Base-by-base conservation (phyloP, 2,113 vertebrate genomes). In the Lepisosteus oculatus region DNA sequence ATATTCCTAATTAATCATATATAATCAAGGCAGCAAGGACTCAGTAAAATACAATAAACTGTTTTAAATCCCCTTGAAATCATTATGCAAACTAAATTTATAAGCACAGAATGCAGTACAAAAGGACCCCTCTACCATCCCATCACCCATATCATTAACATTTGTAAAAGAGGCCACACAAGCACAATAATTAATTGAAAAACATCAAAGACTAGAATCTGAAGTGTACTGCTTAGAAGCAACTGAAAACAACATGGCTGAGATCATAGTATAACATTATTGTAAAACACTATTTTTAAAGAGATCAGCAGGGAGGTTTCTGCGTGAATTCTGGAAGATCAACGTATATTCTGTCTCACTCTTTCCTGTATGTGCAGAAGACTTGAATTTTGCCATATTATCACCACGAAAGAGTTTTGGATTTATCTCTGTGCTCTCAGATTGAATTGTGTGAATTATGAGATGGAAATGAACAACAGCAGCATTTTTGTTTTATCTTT, bases 81-180 rank as follows among this genome's bases (percentile, higher is more conserved):
- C 69, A 70, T 59, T 47, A 76, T 73, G 81, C 62, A 85, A 82
- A 89, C 86, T 69, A 85, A 79, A 90, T 87, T 78, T 65, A 68
- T 81, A 81, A 73, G 71, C 69, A 83, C 68, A 69, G 73, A 67
- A 80, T 74, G 71, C 29, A 75, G 67, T 81, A 75, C 80, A 85
- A 84, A 83, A 70, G 68, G 72, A 62, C 11, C 68, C 79, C 78
- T 80, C 68, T 55, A 12, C 68, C 69, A 4, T 78, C 68, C 71
- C 59, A 68, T 77, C 77, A 83, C 76, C 84, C 80, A 84, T 81
- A 71, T 83, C 74, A 81, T 86, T 86, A 86, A 6, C 79, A 76
- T 83, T 74, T 67, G 7, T 67, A 59, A 54, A 54, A 72, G 59
- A 70, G 41, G 51, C 47, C 14, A 63, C 51, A 29, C 41, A 47